Conservation (phyloP, 2,113 vertebrate species). For the Pycnonotus jocosus region DNA sequence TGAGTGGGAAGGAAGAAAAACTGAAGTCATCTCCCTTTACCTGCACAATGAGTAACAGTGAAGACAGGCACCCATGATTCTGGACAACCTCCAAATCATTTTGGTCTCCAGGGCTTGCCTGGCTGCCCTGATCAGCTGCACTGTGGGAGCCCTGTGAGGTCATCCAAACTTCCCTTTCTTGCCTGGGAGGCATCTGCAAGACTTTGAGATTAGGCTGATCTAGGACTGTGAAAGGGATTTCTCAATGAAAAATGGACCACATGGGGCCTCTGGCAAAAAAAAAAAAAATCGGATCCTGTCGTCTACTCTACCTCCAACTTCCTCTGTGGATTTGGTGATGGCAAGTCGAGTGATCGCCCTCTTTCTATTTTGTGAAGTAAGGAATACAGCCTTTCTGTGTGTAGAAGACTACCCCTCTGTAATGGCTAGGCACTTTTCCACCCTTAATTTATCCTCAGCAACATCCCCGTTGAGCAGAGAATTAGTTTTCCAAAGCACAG, state of each 20-base stretch:
- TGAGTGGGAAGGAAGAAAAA: not conserved
- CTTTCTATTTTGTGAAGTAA: not conserved
- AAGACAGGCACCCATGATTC: not conserved
- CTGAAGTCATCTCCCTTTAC: not conserved
- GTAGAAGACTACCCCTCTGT: not conserved
- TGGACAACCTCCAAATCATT: not conserved
- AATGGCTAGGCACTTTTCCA: not conserved
- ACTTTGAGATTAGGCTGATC: not conserved
- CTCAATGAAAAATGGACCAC: not conserved
- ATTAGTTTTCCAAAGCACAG: not conserved
- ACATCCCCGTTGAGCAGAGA: not conserved
- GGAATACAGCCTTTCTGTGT: not conserved
- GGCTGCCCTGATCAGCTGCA: not conserved
- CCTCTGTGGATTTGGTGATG: not conserved
- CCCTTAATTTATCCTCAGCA: not conserved
- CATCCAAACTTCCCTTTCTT: not conserved
- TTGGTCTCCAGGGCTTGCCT: not conserved
- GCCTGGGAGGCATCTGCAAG: not conserved
- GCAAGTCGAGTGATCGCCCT: not conserved
- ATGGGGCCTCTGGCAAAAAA: not conserved
- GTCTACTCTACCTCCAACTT: not conserved
- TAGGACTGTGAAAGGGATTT: not conserved
- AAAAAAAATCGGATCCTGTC: not conserved
- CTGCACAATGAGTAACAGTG: not conserved
- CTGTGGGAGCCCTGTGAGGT: fast-evolving